Conservation (phyloP, 2,888 invertebrate species). For the Mesodorylaimus sp. region DNA sequence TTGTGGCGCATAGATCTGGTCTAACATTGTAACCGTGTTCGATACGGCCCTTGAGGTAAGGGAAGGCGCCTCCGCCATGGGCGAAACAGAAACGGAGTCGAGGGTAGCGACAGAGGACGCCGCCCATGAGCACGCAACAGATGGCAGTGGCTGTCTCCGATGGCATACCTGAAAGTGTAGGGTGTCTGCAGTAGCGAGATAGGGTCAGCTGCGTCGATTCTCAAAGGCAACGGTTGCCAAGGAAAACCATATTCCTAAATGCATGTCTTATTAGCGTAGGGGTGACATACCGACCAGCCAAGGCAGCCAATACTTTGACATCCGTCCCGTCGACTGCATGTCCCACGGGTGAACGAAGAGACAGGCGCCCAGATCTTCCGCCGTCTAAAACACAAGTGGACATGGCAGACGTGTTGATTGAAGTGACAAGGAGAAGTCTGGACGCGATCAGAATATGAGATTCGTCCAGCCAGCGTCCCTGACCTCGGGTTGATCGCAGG, state of each 20-base stretch:
- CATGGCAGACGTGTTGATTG: too few relatives aligned
- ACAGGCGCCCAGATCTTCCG: conserved; percentile 34
- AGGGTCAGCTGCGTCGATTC: too few relatives aligned
- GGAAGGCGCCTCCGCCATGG: conserved; percentile 40
- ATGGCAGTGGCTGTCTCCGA: conserved; percentile 40
- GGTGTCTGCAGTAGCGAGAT: too few relatives aligned
- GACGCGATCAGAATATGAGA: too few relatives aligned
- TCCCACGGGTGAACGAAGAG: conserved; percentile 45
- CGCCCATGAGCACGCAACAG: conserved; percentile 39
- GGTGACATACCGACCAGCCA: conserved; percentile 39
- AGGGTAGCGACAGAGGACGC: conserved; percentile 38
- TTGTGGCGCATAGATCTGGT: conserved; percentile 40
- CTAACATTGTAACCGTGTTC: conserved; percentile 36
- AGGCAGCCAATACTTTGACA: conserved; percentile 40
- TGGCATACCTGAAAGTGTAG: conserved; percentile 38
- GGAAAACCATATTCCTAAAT: neutral
- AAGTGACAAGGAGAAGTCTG: too few relatives aligned
- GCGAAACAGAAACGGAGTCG: conserved; percentile 39
- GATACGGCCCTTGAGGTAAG: conserved; percentile 39
- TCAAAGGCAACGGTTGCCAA: too few relatives aligned
- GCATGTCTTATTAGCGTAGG: neutral
- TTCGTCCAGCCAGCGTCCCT: too few relatives aligned
- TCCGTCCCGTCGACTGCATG: conserved; percentile 38
- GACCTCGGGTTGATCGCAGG: too few relatives aligned
- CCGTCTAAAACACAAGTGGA: conserved; percentile 30